A percentile compares a stretch with the other conserved stretches of the same genome.
phyloP scores from a whole-genome alignment of 23 tunicate species.

The Ascidia mentula region DNA sequence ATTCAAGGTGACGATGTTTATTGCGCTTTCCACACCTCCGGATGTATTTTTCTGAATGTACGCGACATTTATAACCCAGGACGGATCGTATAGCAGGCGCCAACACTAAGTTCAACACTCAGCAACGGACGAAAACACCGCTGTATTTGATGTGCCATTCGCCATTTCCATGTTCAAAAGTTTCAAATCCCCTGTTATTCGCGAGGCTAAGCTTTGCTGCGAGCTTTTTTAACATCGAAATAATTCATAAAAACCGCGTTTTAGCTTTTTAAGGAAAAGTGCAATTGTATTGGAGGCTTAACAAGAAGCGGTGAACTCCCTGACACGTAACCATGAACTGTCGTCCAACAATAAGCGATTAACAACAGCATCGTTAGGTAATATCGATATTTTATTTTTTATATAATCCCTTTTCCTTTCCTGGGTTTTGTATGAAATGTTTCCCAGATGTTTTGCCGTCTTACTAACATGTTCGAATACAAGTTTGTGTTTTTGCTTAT shows the following conservation, averaged over 20 bases:
- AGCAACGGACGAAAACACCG: too few species aligned
- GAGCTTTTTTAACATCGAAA: too few species aligned
- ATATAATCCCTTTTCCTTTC: background rate
- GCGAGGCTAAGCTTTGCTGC: too few species aligned
- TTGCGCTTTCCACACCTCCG: too few species aligned
- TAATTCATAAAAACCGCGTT: too few species aligned
- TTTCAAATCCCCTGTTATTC: background rate
- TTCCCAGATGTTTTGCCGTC: background rate
- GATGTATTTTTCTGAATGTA: too few species aligned
- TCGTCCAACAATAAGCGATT: background rate
- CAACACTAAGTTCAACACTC: too few species aligned
- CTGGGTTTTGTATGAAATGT: background rate
- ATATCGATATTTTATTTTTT: background rate
- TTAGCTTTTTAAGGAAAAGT: too few species aligned
- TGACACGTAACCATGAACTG: background rate
- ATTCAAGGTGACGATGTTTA: constrained; percentile 12
- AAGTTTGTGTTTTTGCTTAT: too few species aligned
- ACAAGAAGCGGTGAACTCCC: background rate
- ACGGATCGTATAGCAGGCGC: too few species aligned
- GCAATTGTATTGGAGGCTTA: background rate
- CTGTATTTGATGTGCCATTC: constrained; percentile 1
- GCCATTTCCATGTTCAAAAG: background rate
- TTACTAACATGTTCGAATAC: background rate
- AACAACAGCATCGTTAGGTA: background rate
- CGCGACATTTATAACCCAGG: too few species aligned